Percentiles rank a stretch among this genome's conserved stretches.
Evolutionary conservation across 2,888 invertebrate genomes (phyloP).

Genomic region (Agelastica alni): DNA sequence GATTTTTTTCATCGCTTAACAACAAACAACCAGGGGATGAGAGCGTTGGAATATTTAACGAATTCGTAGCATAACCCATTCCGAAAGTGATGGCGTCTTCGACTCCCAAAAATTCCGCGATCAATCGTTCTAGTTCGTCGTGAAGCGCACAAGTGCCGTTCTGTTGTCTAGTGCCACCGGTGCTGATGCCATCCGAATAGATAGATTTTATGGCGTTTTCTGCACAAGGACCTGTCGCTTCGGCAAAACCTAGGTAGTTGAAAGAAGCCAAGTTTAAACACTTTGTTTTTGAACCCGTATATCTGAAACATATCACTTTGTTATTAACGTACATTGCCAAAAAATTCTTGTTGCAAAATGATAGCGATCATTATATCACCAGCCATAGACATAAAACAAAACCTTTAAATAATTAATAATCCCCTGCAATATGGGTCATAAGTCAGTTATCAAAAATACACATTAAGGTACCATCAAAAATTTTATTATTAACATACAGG

Average conservation of each 20-base stretch:
- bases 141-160: slow-evolving; percentile 79
- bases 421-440: too few species aligned
- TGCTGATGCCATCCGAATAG: slow-evolving; percentile 73
- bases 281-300: slow-evolving; percentile 78
- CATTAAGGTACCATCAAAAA: too few species aligned
- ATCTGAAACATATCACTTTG: too few species aligned
- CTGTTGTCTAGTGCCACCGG: slow-evolving; percentile 79
- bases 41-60: slow-evolving; percentile 88
- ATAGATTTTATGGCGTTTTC: slow-evolving; percentile 71
- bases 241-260: slow-evolving; percentile 97
- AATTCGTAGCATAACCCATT: slow-evolving; percentile 99
- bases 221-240: slow-evolving; percentile 77
- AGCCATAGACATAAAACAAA: too few species aligned
- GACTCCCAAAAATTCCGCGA: slow-evolving; percentile 87
- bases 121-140: slow-evolving; percentile 76
- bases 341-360: too few species aligned
- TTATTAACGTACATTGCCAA: too few species aligned
- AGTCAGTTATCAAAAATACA: too few species aligned
- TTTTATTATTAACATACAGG: too few species aligned
- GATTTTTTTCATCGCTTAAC: slow-evolving; percentile 95
- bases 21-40: slow-evolving; percentile 84
- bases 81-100: slow-evolving; percentile 95
- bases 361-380: too few species aligned
- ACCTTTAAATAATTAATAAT: too few species aligned
- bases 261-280: slow-evolving; percentile 97